A percentile compares a stretch with the other conserved stretches of the same genome.
Evolutionary conservation across 2,888 invertebrate genomes (phyloP).

Genomic region (Micoletzkya japonica): DNA sequence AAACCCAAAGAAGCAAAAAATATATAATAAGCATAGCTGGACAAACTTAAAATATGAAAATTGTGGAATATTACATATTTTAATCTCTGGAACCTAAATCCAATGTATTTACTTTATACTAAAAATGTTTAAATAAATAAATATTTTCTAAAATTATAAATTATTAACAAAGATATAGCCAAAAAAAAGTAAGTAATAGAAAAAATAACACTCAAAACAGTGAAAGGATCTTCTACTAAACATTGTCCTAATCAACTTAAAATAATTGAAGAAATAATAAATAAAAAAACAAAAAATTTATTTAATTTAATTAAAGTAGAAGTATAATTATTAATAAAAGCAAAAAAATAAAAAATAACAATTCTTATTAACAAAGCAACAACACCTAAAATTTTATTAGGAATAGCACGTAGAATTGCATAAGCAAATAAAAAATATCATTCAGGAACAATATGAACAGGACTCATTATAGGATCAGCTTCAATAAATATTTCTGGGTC

Average conservation of each 20-base stretch:
- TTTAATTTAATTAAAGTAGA: constrained; percentile 44
- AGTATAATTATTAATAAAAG: constrained; percentile 52
- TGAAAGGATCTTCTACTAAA: constrained; percentile 44
- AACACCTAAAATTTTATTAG: constrained; percentile 80
- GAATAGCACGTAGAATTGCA: constrained; percentile 79
- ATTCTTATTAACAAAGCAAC: constrained; percentile 69
- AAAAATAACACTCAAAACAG: constrained; percentile 44
- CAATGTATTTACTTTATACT: constrained; percentile 36
- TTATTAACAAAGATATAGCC: constrained; percentile 39
- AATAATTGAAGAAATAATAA: constrained; percentile 45
- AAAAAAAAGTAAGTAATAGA: constrained; percentile 50
- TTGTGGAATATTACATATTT: constrained; percentile 50
- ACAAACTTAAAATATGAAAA: constrained; percentile 56
- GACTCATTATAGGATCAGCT: constrained; percentile 75
- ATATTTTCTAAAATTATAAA: constrained; percentile 33
- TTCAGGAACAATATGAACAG: constrained; percentile 80
- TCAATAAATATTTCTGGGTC: constrained; percentile 77
- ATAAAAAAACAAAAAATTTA: constrained; percentile 43
- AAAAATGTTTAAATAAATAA: constrained; percentile 23
- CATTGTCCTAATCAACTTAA: constrained; percentile 48
- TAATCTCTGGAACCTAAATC: constrained; percentile 48
- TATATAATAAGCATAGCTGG: constrained; percentile 51
- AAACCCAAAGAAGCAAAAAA: constrained; percentile 48
- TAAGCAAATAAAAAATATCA: constrained; percentile 84
- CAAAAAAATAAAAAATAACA: constrained; percentile 48